Percentiles rank a stretch among this genome's conserved stretches.
Conservation (phyloP, 1,140 invertebrate genomes). For the Drosophila leontia region DNA sequence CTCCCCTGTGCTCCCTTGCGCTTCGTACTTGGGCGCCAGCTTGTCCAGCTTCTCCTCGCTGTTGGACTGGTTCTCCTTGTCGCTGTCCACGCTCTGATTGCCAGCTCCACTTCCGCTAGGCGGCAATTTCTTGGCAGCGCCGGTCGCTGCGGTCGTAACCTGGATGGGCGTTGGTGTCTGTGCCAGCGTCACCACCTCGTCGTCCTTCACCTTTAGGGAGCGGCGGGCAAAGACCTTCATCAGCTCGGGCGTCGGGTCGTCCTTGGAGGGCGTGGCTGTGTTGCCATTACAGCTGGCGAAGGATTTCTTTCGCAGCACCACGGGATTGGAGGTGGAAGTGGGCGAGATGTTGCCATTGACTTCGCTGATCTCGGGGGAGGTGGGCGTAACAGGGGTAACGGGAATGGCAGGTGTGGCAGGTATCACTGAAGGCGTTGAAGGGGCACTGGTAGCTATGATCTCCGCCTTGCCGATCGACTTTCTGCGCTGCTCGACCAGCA, state of each 20-base stretch:
- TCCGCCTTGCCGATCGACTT: slow-evolving; percentile 61
- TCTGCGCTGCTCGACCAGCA: slow-evolving; percentile 66
- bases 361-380: slow-evolving; percentile 29
- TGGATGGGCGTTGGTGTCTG: slow-evolving; percentile 8
- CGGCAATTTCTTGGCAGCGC: slow-evolving; percentile 68
- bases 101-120: slow-evolving; percentile 24
- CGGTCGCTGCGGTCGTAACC: slow-evolving; percentile 59
- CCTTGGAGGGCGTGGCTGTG: slow-evolving; percentile 60
- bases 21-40: slow-evolving; percentile 58
- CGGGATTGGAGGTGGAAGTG: slow-evolving; percentile 47
- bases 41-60: slow-evolving; percentile 79
- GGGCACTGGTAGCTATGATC: slow-evolving; percentile 10
- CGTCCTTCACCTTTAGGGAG: slow-evolving; percentile 91
- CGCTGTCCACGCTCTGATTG: slow-evolving; percentile 86
- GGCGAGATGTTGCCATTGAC: slow-evolving; percentile 39
- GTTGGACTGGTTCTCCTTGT: slow-evolving; percentile 88
- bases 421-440: slow-evolving; percentile 11
- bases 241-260: slow-evolving; percentile 90
- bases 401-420: slow-evolving; percentile 31
- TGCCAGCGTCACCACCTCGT: slow-evolving; percentile 86
- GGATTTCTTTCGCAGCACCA: slow-evolving; percentile 87
- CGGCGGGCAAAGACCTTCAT: slow-evolving; percentile 92
- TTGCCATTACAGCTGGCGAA: slow-evolving; percentile 64
- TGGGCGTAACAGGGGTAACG: slow-evolving; percentile 9
- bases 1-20: slow-evolving; percentile 42